A percentile compares a stretch with the other conserved stretches of the same genome.
Conservation (phyloP, 2,797 vertebrate species). For the Sebastiscus tertius region DNA sequence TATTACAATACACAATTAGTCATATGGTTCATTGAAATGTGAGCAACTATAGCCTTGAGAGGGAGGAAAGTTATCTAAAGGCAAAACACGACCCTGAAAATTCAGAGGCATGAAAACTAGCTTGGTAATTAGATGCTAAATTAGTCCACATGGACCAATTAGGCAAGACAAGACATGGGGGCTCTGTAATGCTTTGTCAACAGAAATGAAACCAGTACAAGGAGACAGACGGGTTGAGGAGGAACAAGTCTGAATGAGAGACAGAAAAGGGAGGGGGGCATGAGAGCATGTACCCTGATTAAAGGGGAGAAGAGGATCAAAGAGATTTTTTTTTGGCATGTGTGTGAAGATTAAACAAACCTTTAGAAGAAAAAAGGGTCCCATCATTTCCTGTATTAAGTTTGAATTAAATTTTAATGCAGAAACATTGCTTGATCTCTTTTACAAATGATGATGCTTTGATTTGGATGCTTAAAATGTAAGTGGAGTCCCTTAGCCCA, state of each 20-base stretch:
- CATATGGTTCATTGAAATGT: constrained; percentile 66
- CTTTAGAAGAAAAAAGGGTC: constrained; percentile 82
- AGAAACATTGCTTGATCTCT: constrained; percentile 85
- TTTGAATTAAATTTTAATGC: constrained; percentile 84
- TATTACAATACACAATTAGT: constrained; percentile 63
- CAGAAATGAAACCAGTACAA: constrained; percentile 84
- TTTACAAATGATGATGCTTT: constrained; percentile 83
- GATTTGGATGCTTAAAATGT: constrained; percentile 77
- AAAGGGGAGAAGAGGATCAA: constrained; percentile 82
- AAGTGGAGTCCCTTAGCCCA: constrained; percentile 60
- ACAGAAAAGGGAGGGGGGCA: constrained; percentile 58
- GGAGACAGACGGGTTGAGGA: constrained; percentile 74
- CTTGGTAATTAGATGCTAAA: constrained; percentile 84
- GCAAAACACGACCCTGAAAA: constrained; percentile 83
- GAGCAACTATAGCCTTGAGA: constrained; percentile 75
- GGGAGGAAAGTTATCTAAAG: constrained; percentile 77
- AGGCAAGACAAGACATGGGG: constrained; percentile 82
- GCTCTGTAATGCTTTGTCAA: constrained; percentile 85
- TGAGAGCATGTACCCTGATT: constrained; percentile 76
- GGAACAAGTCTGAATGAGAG: constrained; percentile 72
- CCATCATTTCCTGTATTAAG: constrained; percentile 84
- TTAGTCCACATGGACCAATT: constrained; percentile 89
- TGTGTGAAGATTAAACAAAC: constrained; percentile 85
- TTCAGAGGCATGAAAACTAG: constrained; percentile 73
- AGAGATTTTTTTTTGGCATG: constrained; percentile 79